Conservation (phyloP, 2,113 vertebrate species). For the Pipra filicauda region DNA sequence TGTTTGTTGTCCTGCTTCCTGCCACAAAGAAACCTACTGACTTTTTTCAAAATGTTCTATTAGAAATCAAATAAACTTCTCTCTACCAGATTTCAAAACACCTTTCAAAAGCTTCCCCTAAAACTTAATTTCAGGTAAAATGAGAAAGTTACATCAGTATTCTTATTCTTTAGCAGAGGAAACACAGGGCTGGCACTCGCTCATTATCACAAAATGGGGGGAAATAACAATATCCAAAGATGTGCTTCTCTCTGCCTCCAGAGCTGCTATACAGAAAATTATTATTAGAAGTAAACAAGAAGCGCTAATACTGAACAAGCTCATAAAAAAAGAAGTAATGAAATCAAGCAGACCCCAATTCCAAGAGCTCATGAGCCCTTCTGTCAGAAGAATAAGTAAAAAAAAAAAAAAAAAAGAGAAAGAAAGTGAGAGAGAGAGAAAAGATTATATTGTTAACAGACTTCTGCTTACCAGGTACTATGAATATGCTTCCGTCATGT, state of each 20-base stretch:
- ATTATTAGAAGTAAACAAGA: not conserved
- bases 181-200: not conserved
- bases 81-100: not conserved
- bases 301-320: not conserved
- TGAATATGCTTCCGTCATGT: not conserved
- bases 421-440: not conserved
- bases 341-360: not conserved
- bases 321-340: not conserved
- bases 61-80: not conserved
- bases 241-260: not conserved
- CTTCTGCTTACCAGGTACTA: not conserved
- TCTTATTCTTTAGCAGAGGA: not conserved
- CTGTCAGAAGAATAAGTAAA: not conserved
- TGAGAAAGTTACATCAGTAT: not conserved
- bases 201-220: not conserved
- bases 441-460: not conserved
- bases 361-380: not conserved
- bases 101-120: not conserved
- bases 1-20: not conserved
- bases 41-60: not conserved
- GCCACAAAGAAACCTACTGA: accelerated
- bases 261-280: not conserved
- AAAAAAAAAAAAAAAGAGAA: not conserved
- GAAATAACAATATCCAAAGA: accelerated
- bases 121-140: not conserved